These are phyloP conservation scores for Papilio demoleus DNA, from an alignment of 2,888 invertebrate species.

Conservation along the genomic window DNA sequence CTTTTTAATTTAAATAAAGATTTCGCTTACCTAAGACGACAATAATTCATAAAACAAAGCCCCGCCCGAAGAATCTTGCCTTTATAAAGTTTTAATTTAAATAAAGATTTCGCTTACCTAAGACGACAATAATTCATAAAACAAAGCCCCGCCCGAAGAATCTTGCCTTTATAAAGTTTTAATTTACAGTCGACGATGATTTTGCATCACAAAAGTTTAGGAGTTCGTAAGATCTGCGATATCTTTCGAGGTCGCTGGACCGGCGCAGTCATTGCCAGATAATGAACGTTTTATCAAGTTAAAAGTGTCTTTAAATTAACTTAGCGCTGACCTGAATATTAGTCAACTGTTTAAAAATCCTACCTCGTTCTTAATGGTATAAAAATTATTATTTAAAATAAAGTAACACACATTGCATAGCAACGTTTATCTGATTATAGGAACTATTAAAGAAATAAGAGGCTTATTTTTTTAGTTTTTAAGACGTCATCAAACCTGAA, in stretches of 20 bases:
- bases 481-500: constrained; percentile 25
- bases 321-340: neutral
- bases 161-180: constrained; percentile 8
- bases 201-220: constrained; percentile 16
- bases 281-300: neutral
- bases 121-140: constrained; percentile 16
- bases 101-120: neutral
- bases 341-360: neutral
- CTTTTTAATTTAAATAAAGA: constrained; percentile 20
- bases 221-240: neutral
- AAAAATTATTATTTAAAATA: too few relatives aligned
- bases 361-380: too few relatives aligned
- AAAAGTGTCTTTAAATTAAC: neutral
- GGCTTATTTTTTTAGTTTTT: constrained; percentile 3
- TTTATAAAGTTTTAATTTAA: constrained; percentile 26
- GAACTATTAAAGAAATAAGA: neutral
- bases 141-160: constrained; percentile 17
- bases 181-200: constrained; percentile 10
- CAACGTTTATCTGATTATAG: neutral
- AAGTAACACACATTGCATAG: too few relatives aligned
- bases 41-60: constrained; percentile 20
- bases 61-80: constrained; percentile 5
- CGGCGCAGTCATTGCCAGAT: neutral
- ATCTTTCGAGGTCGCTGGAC: constrained; percentile 7
- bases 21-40: neutral